phyloP scores from a whole-genome alignment of 2,797 vertebrate genomes.

The Hoplostethus mediterraneus region DNA sequence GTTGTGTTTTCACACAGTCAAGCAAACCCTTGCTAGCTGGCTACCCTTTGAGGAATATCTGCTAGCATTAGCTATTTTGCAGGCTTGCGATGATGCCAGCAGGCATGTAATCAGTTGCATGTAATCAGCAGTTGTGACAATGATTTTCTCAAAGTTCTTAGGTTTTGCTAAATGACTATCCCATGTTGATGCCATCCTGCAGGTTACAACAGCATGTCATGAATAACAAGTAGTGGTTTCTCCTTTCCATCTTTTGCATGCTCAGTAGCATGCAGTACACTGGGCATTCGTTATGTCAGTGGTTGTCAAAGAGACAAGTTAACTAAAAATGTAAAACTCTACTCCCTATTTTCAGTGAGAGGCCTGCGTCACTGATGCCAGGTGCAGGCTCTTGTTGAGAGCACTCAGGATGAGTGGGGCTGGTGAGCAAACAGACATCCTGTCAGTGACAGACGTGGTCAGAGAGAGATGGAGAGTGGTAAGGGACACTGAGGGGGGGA shows the following conservation, averaged over 20 bases:
- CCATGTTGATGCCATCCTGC: neutral
- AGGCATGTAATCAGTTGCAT: neutral
- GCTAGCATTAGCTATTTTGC: neutral
- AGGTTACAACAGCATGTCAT: neutral
- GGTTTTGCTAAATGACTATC: neutral
- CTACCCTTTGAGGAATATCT: neutral
- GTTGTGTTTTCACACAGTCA: slow-evolving; percentile 27
- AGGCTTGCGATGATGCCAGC: neutral
- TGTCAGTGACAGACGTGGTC: slow-evolving; percentile 94
- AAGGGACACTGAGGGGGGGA: slow-evolving; percentile 65
- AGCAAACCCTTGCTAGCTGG: slow-evolving; percentile 11
- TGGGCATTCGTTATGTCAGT: neutral
- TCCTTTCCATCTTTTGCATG: neutral
- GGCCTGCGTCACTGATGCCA: slow-evolving; percentile 80
- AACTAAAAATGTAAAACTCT: neutral
- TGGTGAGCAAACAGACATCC: slow-evolving; percentile 97
- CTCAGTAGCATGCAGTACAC: neutral
- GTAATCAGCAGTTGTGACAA: neutral
- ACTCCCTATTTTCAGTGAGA: slow-evolving; percentile 63
- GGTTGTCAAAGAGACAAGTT: neutral
- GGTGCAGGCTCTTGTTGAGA: slow-evolving; percentile 73
- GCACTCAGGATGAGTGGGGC: slow-evolving; percentile 94
- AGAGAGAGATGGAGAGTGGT: slow-evolving; percentile 99
- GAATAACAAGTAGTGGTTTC: accelerated
- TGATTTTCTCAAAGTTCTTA: neutral